phyloP scores from a whole-genome alignment of 2,888 invertebrate species.

The Dendrolimus pini region DNA sequence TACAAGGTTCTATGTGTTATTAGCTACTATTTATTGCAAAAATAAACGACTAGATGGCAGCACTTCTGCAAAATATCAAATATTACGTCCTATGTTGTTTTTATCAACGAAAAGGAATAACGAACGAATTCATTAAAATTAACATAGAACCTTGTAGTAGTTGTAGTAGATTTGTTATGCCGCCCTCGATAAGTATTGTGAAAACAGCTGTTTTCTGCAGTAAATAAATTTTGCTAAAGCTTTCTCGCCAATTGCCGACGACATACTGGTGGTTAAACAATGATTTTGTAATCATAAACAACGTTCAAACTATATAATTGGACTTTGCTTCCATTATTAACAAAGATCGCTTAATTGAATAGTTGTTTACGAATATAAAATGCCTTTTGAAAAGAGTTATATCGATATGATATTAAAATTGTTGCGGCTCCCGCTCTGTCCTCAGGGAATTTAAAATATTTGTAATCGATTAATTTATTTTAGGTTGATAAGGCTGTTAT shows the following conservation, averaged over 20 bases:
- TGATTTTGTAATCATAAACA: slow-evolving; percentile 33
- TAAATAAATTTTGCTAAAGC: too few relatives aligned
- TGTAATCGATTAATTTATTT: slow-evolving; percentile 61
- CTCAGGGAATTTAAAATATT: slow-evolving; percentile 36
- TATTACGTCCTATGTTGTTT: too few relatives aligned
- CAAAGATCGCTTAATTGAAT: slow-evolving; percentile 1
- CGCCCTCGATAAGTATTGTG: too few relatives aligned
- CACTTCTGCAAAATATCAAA: too few relatives aligned
- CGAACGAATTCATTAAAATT: too few relatives aligned
- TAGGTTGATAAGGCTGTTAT: slow-evolving; percentile 57
- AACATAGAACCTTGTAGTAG: too few relatives aligned
- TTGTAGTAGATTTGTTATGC: too few relatives aligned
- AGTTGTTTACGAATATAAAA: slow-evolving; percentile 40
- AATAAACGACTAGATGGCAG: too few relatives aligned
- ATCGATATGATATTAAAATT: slow-evolving; percentile 70
- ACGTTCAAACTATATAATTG: slow-evolving; percentile 4
- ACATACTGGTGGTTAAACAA: slow-evolving; percentile 10
- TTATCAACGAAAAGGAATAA: too few relatives aligned
- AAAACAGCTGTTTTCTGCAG: too few relatives aligned
- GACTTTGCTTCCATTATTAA: slow-evolving; percentile 4
- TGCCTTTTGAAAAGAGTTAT: slow-evolving; percentile 46
- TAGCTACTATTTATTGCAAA: too few relatives aligned
- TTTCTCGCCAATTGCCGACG: slow-evolving; percentile 2
- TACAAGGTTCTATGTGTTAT: too few relatives aligned
- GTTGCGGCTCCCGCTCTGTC: slow-evolving; percentile 60